Evolutionary conservation across 2,888 invertebrate species (phyloP).

Genomic region (Diplazon laetatorius): DNA sequence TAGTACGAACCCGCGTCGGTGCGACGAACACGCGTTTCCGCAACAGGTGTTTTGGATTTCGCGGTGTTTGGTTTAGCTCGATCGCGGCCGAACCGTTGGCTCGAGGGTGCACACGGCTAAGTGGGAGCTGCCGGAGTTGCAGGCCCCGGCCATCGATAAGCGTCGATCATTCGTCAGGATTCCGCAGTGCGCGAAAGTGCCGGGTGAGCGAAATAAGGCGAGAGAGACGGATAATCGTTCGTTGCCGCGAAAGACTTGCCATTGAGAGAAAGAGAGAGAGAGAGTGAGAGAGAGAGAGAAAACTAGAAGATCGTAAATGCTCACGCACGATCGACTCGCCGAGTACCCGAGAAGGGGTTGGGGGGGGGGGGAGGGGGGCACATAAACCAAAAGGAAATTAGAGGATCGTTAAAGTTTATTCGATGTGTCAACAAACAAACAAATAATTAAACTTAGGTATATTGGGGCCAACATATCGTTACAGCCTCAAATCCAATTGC

Average conservation of each 20-base stretch:
- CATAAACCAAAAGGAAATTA: constrained; percentile 33
- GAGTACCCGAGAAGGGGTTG: too few species aligned
- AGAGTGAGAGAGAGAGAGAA: constrained; percentile 20
- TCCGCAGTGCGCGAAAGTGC: constrained; percentile 38
- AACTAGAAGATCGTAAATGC: constrained; percentile 45
- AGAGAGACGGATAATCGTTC: constrained; percentile 35
- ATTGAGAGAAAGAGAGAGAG: constrained; percentile 1
- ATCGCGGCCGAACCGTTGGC: constrained; percentile 5
- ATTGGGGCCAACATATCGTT: constrained; percentile 14
- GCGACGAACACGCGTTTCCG: constrained; percentile 51
- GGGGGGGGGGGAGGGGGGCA: too few species aligned
- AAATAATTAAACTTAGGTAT: constrained; percentile 32
- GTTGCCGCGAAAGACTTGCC: background rate
- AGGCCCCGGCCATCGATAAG: background rate
- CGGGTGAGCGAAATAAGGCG: constrained; percentile 6
- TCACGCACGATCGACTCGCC: constrained; percentile 34
- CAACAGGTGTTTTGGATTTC: constrained; percentile 60
- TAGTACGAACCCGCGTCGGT: constrained; percentile 37
- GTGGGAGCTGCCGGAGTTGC: background rate
- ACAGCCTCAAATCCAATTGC: background rate
- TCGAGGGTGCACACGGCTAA: background rate
- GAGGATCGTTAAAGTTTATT: constrained; percentile 15
- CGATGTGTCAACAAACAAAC: constrained; percentile 39
- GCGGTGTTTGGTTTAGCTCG: constrained; percentile 33
- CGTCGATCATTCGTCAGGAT: constrained; percentile 44